Evolutionary conservation across 2,888 invertebrate species (phyloP), one percentile per base, ranked within the genome.

Genomic region (Theristus sp.): DNA sequence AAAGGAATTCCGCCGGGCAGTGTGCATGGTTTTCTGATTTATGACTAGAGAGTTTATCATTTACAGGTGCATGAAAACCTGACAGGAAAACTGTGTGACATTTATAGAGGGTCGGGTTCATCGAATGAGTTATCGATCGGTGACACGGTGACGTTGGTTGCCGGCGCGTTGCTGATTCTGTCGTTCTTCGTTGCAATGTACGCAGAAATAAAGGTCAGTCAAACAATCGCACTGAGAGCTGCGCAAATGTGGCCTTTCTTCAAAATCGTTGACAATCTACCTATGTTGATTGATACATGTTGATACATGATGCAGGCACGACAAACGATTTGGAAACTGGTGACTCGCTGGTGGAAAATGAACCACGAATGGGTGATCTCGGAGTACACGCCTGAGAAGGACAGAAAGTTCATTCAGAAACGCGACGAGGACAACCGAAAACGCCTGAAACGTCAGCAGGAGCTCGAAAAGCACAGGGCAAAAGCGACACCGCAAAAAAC

Each of bases 151-250:
- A 79, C 79, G 1, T 70, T 80, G 26, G 74, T 76, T 1, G 78
- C 79, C 63, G 80, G 79, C 1, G 77, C 80, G 30, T 70, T 78
- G 58, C 80, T 80, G 69, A 80, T 80, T 67, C 72, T 78, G 46
- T 77, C 78, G 26, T 80, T 80, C 67, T 80, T 80, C 68, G 71
- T 79, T 25, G 79, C 79, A 60, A 80, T 80, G 78, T 78, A 79
- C 63, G 79, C 78, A 25, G 78, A 80, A 70, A 78, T 80, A 52
- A 80, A 79, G 68, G 78, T 66, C 25, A 46, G 52, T 31, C 3
- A 22, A 20, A 26, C n/a, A n/a, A n/a, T n/a, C n/a, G n/a, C n/a
- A n/a, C n/a, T n/a, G n/a, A n/a, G n/a, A n/a, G n/a, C n/a, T n/a
- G n/a, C n/a, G n/a, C n/a, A n/a, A n/a, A n/a, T n/a, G n/a, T n/a